Percentiles rank a stretch among this genome's conserved stretches.
Conservation (phyloP, 2,113 vertebrate genomes). For the Tenrec ecaudatus region DNA sequence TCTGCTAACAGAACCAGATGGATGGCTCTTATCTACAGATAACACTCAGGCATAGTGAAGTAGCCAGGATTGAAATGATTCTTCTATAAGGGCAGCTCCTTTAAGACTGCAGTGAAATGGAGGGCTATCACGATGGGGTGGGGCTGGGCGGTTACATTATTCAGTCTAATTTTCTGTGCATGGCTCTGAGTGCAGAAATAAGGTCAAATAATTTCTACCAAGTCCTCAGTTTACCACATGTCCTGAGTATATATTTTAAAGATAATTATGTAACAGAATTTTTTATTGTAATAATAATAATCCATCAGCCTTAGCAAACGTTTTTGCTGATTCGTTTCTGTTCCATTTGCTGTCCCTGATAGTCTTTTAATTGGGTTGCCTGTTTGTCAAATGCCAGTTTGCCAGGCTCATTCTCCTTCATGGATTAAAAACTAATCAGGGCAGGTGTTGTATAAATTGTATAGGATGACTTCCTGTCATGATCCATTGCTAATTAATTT, state of each 20-base stretch:
- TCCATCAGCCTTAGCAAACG: slow-evolving; percentile 38
- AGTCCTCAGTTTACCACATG: no score
- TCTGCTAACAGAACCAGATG: no score
- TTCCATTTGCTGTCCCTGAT: slow-evolving; percentile 61
- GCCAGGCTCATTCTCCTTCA: slow-evolving; percentile 61
- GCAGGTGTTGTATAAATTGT: slow-evolving; percentile 68
- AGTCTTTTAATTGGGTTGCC: slow-evolving; percentile 75
- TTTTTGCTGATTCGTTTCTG: slow-evolving; percentile 63
- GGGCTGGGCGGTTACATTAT: no score
- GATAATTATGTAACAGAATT: slow-evolving; percentile 32
- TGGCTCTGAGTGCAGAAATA: no score
- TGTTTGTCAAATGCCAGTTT: slow-evolving; percentile 66
- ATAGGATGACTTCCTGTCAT: slow-evolving; percentile 53
- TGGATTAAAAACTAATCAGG: slow-evolving; percentile 69
- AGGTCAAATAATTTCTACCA: no score
- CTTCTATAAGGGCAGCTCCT: no score
- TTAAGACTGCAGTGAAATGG: no score
- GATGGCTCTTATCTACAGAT: no score
- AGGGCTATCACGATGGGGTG: no score
- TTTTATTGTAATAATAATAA: slow-evolving; percentile 56
- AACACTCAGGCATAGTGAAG: no score
- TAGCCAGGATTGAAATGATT: no score
- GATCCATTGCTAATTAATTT: slow-evolving; percentile 77
- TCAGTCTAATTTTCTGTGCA: no score
- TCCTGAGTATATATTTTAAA: slow-evolving; percentile 10